These are phyloP conservation scores for Caenorhabditis latens DNA, from an alignment of 1,140 invertebrate species.

Conservation along the genomic window DNA sequence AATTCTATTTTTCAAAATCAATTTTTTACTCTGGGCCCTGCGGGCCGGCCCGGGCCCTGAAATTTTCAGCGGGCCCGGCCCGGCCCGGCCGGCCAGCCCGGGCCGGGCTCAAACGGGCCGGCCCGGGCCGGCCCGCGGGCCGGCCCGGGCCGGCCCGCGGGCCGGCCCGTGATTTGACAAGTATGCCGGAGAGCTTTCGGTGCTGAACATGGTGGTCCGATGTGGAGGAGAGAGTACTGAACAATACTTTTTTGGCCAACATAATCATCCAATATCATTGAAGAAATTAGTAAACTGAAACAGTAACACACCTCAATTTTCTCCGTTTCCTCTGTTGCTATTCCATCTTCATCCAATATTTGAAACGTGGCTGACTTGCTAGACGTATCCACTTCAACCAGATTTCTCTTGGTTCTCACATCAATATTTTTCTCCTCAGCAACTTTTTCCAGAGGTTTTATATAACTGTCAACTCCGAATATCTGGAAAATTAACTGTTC, in stretches of 20 bases:
- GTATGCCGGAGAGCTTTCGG: constrained; percentile 83
- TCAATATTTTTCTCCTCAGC: constrained; percentile 67
- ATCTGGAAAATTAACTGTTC: constrained; percentile 50
- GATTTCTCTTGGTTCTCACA: constrained; percentile 79
- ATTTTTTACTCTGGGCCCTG: too few relatives aligned
- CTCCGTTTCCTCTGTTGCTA: constrained; percentile 78
- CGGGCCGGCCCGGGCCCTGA: too few relatives aligned
- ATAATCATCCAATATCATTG: too few relatives aligned
- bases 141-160: too few relatives aligned
- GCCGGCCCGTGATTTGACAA: too few relatives aligned
- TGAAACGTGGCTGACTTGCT: constrained; percentile 87
- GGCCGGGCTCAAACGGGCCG: too few relatives aligned
- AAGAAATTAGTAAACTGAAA: too few relatives aligned
- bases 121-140: too few relatives aligned
- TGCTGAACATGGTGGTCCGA: constrained; percentile 88
- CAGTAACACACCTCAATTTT: constrained; percentile 76
- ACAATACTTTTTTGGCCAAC: not conserved
- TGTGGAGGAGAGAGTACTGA: constrained; percentile 90
- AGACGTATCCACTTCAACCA: constrained; percentile 85
- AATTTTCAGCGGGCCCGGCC: too few relatives aligned
- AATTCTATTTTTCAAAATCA: too few relatives aligned
- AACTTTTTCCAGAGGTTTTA: constrained; percentile 83
- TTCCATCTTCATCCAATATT: constrained; percentile 83
- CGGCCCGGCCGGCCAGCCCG: too few relatives aligned
- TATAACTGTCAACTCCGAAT: constrained; percentile 94